Evolutionary conservation across 2,797 vertebrate genomes (phyloP).

Genomic region (Leptoclinus maculatus): DNA sequence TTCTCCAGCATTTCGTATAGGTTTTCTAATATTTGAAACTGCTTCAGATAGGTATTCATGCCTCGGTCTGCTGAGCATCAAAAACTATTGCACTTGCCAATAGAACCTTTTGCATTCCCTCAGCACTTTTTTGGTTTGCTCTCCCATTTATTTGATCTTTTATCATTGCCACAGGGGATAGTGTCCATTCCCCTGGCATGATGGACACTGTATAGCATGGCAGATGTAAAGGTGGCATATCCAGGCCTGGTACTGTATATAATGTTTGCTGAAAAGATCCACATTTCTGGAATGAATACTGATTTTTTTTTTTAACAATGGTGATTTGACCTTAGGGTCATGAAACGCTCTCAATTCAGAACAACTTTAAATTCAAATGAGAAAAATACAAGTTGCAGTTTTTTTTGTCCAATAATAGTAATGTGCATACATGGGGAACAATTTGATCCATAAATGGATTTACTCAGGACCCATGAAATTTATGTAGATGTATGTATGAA

Average conservation of each 20-base stretch:
- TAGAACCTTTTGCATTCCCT: conserved; percentile 81
- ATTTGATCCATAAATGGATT: conserved; percentile 76
- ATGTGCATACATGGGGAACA: conserved; percentile 56
- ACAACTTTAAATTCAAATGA: conserved; percentile 44
- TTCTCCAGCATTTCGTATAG: not conserved
- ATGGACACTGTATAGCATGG: conserved; percentile 91
- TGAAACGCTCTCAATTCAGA: conserved; percentile 27
- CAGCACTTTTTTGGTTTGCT: conserved; percentile 75
- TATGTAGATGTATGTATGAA: conserved; percentile 82
- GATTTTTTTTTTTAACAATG: conserved; percentile 35
- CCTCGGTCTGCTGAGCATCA: conserved; percentile 73
- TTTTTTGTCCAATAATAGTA: conserved; percentile 25
- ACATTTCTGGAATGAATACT: not conserved
- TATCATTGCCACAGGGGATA: conserved; percentile 75
- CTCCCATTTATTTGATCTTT: conserved; percentile 73
- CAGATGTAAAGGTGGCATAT: conserved; percentile 75
- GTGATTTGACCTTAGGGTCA: conserved; percentile 24
- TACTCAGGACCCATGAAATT: conserved; percentile 68
- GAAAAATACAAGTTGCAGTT: conserved; percentile 36
- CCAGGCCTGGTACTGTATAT: conserved; percentile 57
- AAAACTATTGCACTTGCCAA: conserved; percentile 73
- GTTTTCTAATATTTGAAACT: conserved; percentile 55
- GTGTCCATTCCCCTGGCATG: conserved; percentile 87
- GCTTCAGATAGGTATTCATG: conserved; percentile 64
- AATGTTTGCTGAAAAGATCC: conserved; percentile 6